Base-by-base conservation (phyloP, 2,797 vertebrate species). In the Chrosomus eos region DNA sequence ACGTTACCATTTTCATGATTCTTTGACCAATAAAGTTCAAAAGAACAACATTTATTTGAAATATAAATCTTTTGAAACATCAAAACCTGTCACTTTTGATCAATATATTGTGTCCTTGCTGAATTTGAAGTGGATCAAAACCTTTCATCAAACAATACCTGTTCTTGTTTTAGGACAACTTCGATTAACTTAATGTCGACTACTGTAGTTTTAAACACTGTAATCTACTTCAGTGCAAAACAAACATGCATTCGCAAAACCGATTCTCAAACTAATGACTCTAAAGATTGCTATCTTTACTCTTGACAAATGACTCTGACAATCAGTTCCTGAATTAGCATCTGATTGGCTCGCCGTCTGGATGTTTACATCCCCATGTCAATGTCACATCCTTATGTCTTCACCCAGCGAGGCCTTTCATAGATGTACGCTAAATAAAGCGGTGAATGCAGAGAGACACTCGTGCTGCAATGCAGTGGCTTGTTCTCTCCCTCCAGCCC, bases 381-480 rank as follows among this genome's bases (percentile, higher is more conserved):
- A 7, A 4, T 0, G 23, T 33, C 36, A 48, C 43, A n/a, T 43
- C 5, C n/a, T 45, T 2, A 10, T 1, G 2, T 78, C 58, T 62
- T 40, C n/a, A 45, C 36, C n/a, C 26, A n/a, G 28, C 3, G 43
- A 51, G 77, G 43, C 26, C 19, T 38, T 68, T n/a, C 9, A 51
- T 16, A 76, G 53, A 26, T 26, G 8, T 5, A 60, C 2, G 14
- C 33, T 3, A 13, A 23, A 62, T 4, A 36, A 9, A 77, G 45
- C 31, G 3, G 28, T 28, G 70, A 71, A 66, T 28, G 19, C 60
- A 38, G 33, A 5, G 31, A 43, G n/a, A 43, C 48, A n/a, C 28
- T 60, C n/a, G 18, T 87, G 76, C 85, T 88, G 83, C 83, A 87
- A 77, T 89, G 88, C 88, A 83, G 88, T 16, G 81, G 81, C 71